Evolutionary conservation across 53 echinoderm and acorn worm species (phyloP), one percentile per base, ranked within the genome.

Genomic region (Paracentrotus lividus): DNA sequence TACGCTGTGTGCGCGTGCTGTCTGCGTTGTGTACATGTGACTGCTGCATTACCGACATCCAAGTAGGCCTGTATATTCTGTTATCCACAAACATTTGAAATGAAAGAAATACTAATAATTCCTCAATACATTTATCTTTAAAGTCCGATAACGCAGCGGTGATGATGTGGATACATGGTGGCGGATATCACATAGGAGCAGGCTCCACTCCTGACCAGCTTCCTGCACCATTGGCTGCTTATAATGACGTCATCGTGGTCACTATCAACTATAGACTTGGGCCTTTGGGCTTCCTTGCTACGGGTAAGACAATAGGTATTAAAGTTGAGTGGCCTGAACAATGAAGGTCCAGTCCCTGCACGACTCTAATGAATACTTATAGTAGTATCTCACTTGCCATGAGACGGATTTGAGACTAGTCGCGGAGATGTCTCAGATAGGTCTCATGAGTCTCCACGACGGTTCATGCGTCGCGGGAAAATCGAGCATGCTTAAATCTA

Each of bases 211-310:
- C 42, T 29, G 53, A 38, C 4, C 24, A 84, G 15, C 58, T 84
- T 7, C 96, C 94, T 1, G 45, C 52, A n/a, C 45, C 94, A 5
- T 64, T 91, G 5, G 93, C 91, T 51, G 91, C 88, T 49, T 45
- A 90, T 21, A 93, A 93, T 91, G 96, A 96, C 88, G 96, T 96
- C 91, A 96, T 96, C 32, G 65, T 96, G 32, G 96, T 96, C 26
- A 93, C 93, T n/a, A 33, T 93, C 34, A 96, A 95, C 54, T 96
- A 96, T 64, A 93, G 96, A 16, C 93, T 95, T 1, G 94, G 94
- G 5, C 88, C 93, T 38, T 76, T 96, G 10, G 96, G 96, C 26
- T 96, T 96, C 76, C 86, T 96, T 4, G 93, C 94, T 1, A 96
- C 96, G 0, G 85, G 96, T 96, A 96, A 89, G 95, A 49, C n/a